A percentile compares a stretch with the other conserved stretches of the same genome.
These are phyloP conservation scores for Leucosticte australis DNA, from an alignment of 2,113 vertebrate genomes.

Conservation along the genomic window DNA sequence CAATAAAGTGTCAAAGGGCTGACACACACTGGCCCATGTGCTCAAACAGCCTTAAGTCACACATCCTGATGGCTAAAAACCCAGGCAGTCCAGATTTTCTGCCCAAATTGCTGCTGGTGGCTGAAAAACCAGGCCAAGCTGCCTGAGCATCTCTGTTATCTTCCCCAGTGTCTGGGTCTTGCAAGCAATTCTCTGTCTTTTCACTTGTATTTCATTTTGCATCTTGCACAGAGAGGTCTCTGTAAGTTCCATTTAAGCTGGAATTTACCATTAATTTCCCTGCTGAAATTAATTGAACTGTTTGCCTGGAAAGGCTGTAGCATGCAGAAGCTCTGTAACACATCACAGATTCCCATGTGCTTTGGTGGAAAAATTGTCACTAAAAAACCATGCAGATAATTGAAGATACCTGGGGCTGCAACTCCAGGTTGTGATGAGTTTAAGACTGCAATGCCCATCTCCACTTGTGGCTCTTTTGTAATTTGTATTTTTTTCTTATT, in stretches of 20 bases:
- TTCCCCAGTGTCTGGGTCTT: neutral
- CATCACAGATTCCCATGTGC: neutral
- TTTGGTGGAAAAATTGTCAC: neutral
- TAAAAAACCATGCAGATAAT: neutral
- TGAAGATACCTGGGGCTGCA: neutral
- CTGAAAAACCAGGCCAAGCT: neutral
- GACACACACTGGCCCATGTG: neutral
- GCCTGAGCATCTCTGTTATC: neutral
- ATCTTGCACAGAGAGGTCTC: neutral
- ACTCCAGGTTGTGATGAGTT: neutral
- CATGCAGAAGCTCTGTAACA: neutral
- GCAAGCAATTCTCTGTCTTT: neutral
- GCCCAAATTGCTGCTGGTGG: neutral
- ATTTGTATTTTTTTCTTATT: neutral
- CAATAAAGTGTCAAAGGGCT: neutral
- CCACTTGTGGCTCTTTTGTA: neutral
- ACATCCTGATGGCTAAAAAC: neutral
- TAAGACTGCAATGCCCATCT: neutral
- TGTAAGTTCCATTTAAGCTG: rapidly evolving
- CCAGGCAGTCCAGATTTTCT: neutral
- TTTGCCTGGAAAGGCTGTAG: neutral
- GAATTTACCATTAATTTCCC: neutral
- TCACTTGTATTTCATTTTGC: neutral
- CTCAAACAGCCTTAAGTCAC: neutral
- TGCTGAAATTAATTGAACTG: neutral